phyloP scores from a whole-genome alignment of 2,113 vertebrate genomes.

The Grammomys dolichurus region DNA sequence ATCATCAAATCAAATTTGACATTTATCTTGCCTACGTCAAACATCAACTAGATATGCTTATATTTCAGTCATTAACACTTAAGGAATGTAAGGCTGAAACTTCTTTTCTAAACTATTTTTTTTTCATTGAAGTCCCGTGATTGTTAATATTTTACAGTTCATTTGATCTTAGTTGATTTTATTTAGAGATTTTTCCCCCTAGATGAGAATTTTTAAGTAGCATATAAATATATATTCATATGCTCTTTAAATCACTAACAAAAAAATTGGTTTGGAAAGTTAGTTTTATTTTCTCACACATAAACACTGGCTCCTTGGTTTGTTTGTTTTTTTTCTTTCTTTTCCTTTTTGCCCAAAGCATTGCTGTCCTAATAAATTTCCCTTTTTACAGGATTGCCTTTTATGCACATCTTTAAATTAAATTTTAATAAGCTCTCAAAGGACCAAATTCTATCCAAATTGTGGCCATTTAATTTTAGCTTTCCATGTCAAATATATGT shows the following conservation, averaged over 20 bases:
- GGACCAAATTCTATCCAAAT: conserved; percentile 72
- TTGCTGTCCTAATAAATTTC: conserved; percentile 65
- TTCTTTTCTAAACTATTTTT: conserved; percentile 62
- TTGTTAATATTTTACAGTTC: conserved; percentile 25
- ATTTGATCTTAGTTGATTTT: conserved; percentile 42
- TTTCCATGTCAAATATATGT: conserved; percentile 57
- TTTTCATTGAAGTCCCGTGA: conserved; percentile 41
- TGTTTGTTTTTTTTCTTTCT: neutral
- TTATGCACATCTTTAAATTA: conserved; percentile 71
- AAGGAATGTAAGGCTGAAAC: conserved; percentile 42
- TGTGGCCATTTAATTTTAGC: conserved; percentile 81
- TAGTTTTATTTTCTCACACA: conserved; percentile 40
- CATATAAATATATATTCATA: neutral
- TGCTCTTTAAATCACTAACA: conserved; percentile 28
- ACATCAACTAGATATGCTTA: conserved; percentile 50
- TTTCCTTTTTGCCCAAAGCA: conserved; percentile 22
- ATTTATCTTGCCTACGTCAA: conserved; percentile 61
- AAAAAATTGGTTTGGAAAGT: conserved; percentile 45
- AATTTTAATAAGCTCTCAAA: conserved; percentile 84
- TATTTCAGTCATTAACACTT: conserved; percentile 33
- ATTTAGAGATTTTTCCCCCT: neutral
- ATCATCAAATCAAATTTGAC: conserved; percentile 35
- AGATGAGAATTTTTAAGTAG: conserved; percentile 43
- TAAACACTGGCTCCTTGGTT: neutral
- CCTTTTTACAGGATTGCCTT: conserved; percentile 75